These are phyloP conservation scores for Aldrovandia affinis DNA, from an alignment of 2,797 vertebrate genomes.

Conservation along the genomic window DNA sequence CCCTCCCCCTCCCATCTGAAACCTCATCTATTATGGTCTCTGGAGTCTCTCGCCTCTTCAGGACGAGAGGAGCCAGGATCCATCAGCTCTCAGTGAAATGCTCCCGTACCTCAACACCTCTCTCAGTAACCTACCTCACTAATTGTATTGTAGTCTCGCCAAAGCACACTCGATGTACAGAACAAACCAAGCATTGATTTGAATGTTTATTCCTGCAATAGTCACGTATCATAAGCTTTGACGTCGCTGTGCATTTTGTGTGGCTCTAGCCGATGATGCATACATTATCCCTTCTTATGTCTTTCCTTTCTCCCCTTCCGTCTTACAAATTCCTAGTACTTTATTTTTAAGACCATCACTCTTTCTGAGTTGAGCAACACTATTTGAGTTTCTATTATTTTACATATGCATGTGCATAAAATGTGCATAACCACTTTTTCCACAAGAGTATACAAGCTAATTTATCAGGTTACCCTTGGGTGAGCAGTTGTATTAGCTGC, in stretches of 20 bases:
- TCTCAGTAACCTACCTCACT: neutral
- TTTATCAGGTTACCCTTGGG: conserved; percentile 26
- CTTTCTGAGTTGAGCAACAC: neutral
- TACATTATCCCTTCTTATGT: neutral
- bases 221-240: neutral
- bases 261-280: neutral
- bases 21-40: conserved; percentile 4
- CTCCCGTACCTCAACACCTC: neutral
- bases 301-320: neutral
- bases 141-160: conserved; percentile 1
- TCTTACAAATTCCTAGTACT: neutral
- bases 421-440: conserved; percentile 33
- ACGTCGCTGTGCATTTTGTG: neutral
- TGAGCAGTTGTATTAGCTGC: conserved; percentile 36
- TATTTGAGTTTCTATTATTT: conserved; percentile 25
- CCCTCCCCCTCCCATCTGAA: neutral
- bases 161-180: neutral
- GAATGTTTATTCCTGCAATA: neutral
- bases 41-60: neutral
- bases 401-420: conserved; percentile 25
- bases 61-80: neutral
- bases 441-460: conserved; percentile 35
- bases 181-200: neutral
- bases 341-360: neutral
- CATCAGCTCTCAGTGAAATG: conserved; percentile 1